A percentile compares a stretch with the other conserved stretches of the same genome.
Conservation (phyloP, 1,140 invertebrate species). For the Aphis craccivora region DNA sequence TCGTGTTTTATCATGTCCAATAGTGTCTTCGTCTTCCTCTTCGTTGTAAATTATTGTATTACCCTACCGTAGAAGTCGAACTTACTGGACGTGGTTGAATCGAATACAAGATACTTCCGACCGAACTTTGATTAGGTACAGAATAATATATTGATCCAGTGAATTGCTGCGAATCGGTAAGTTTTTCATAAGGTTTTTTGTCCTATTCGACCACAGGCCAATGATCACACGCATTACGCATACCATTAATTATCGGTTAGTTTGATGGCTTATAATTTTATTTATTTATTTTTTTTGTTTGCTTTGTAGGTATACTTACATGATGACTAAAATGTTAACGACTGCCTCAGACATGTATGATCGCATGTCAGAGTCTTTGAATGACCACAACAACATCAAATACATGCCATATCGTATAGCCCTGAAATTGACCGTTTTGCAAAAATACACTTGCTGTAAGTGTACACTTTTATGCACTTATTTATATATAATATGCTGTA, state of each 20-base stretch:
- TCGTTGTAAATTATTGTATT: background rate
- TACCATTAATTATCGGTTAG: background rate
- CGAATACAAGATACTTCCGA: background rate
- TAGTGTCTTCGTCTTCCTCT: background rate
- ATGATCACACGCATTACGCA: background rate
- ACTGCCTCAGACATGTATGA: background rate
- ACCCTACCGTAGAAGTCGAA: background rate
- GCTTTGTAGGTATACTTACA: background rate
- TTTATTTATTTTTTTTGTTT: background rate
- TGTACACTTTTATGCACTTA: background rate
- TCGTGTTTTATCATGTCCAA: background rate
- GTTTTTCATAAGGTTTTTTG: background rate
- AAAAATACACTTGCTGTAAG: slow-evolving; percentile 35
- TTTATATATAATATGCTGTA: background rate
- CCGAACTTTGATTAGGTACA: background rate
- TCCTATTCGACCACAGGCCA: background rate
- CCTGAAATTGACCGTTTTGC: slow-evolving; percentile 4
- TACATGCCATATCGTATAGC: slow-evolving; percentile 35
- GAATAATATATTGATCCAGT: background rate
- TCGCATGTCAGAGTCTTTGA: slow-evolving; percentile 1
- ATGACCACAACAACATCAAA: slow-evolving; percentile 14
- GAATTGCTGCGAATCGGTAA: background rate
- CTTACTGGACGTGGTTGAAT: background rate
- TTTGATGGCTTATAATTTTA: background rate
- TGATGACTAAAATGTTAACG: background rate